These are phyloP conservation scores for Tipula helvola DNA, from an alignment of 2,888 invertebrate genomes.

Conservation along the genomic window DNA sequence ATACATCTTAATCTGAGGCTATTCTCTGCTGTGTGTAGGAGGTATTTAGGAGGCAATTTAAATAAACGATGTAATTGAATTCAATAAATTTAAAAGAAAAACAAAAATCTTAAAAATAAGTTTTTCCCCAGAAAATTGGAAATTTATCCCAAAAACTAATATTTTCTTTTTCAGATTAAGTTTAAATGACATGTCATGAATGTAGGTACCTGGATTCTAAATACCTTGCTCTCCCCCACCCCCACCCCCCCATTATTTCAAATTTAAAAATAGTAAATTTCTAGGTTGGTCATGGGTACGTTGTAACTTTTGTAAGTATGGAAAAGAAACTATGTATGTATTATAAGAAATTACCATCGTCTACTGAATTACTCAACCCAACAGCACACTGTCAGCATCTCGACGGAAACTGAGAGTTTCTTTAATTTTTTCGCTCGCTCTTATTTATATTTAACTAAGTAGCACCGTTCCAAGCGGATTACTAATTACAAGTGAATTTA, in stretches of 20 bases:
- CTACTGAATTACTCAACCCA: neutral
- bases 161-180: neutral
- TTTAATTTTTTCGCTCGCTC: too few species aligned
- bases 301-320: neutral
- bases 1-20: neutral
- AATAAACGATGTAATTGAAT: neutral
- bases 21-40: neutral
- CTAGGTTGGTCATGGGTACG: neutral
- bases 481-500: too few species aligned
- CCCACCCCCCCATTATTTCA: neutral
- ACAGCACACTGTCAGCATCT: neutral
- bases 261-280: neutral
- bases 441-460: too few species aligned
- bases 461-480: too few species aligned
- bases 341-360: neutral
- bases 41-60: neutral
- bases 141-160: neutral
- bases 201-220: neutral
- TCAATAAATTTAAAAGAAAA: neutral
- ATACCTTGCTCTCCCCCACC: neutral
- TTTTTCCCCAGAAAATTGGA: neutral
- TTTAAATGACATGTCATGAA: neutral
- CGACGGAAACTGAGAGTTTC: neutral
- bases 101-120: neutral
- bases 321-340: neutral